Conservation (phyloP, 2,113 vertebrate species). For the Cinclus mexicanus region DNA sequence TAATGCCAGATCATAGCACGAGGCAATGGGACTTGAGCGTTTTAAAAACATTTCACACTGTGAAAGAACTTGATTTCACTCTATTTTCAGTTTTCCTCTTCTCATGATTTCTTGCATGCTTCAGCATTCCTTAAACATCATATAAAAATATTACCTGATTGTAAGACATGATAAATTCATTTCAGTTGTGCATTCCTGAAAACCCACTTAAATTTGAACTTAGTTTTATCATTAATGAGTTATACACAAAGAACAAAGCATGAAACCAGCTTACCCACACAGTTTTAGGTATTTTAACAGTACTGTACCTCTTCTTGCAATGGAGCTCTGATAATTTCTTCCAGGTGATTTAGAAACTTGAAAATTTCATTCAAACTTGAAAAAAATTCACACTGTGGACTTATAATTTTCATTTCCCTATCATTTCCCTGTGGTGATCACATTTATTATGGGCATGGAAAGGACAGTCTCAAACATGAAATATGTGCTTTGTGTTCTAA, state of each 20-base stretch:
- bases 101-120: not conserved
- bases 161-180: not conserved
- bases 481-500: not conserved
- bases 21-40: not conserved
- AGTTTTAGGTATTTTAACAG: not conserved
- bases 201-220: not conserved
- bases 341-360: not conserved
- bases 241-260: not conserved
- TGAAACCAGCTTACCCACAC: not conserved
- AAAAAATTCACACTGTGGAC: not conserved
- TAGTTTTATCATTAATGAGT: not conserved
- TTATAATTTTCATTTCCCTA: not conserved
- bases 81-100: not conserved
- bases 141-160: not conserved
- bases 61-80: not conserved
- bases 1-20: not conserved
- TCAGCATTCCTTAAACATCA: not conserved
- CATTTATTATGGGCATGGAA: not conserved
- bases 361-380: not conserved
- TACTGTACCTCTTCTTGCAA: not conserved
- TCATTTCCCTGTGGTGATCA: not conserved
- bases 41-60: not conserved
- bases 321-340: not conserved
- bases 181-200: not conserved
- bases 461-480: constrained; percentile 9